Percentiles rank a stretch among this genome's conserved stretches.
Evolutionary conservation across 2,797 vertebrate species (phyloP).

Genomic region (Aulostomus chinensis): DNA sequence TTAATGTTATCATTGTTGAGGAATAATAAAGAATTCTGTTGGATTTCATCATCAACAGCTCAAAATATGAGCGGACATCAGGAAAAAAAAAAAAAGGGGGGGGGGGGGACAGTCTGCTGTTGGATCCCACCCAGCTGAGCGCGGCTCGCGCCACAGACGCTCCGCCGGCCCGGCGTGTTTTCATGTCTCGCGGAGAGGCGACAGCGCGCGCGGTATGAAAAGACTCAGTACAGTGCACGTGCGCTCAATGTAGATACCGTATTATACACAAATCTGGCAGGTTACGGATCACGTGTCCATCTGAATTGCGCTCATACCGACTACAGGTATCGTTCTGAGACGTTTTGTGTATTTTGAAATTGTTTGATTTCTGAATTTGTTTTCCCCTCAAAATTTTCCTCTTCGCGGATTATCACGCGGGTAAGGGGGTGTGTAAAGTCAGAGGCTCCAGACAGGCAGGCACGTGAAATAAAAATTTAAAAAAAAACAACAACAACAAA

Average conservation of each 20-base stretch:
- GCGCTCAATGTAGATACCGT: slow-evolving; percentile 3
- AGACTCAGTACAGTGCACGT: slow-evolving; percentile 35
- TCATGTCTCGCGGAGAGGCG: slow-evolving; percentile 56
- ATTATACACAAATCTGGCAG: not conserved
- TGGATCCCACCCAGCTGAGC: slow-evolving; percentile 15
- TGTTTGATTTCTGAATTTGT: too few species aligned
- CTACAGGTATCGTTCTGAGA: not conserved
- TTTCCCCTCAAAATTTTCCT: too few species aligned
- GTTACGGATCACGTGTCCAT: not conserved
- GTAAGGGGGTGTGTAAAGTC: slow-evolving; percentile 13
- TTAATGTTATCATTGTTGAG: not conserved
- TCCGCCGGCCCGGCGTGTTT: slow-evolving; percentile 41
- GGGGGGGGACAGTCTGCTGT: slow-evolving; percentile 21
- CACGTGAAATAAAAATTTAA: slow-evolving; percentile 8
- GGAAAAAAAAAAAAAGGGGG: not conserved
- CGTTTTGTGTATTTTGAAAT: too few species aligned
- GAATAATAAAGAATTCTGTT: slow-evolving; percentile 15
- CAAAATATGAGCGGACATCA: slow-evolving; percentile 18
- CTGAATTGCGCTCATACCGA: not conserved
- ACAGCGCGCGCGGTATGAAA: slow-evolving; percentile 61
- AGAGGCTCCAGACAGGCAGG: slow-evolving; percentile 26
- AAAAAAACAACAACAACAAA: slow-evolving; percentile 1
- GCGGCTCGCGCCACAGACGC: slow-evolving; percentile 37
- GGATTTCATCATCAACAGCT: slow-evolving; percentile 35
- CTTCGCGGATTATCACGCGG: slow-evolving; percentile 1